Conservation (phyloP, 2,797 vertebrate species). For the Meda fulgida region DNA sequence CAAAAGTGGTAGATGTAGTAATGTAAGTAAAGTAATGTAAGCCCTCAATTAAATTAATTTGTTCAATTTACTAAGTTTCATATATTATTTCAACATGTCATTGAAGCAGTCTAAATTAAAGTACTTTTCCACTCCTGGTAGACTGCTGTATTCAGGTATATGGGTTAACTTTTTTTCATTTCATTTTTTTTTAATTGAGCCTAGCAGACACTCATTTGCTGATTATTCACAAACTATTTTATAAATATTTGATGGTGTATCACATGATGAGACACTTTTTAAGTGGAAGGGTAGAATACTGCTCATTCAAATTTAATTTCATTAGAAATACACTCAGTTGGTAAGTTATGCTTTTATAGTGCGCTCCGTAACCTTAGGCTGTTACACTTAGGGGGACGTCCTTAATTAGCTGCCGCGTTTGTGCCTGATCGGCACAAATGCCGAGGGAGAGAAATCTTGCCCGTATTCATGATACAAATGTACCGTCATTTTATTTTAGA, state of each 20-base stretch:
- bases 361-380: conserved; percentile 34
- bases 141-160: background rate
- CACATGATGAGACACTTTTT: conserved; percentile 34
- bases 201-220: conserved; percentile 49
- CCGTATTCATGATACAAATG: conserved; percentile 11
- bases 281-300: conserved; percentile 64
- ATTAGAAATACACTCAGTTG: conserved; percentile 66
- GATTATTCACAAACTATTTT: conserved; percentile 44
- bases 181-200: background rate
- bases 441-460: background rate
- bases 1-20: background rate
- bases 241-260: conserved; percentile 55
- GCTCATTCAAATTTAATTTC: conserved; percentile 72
- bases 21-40: background rate
- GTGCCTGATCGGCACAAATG: conserved; percentile 19
- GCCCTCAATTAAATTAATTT: background rate
- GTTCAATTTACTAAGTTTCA: background rate
- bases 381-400: conserved; percentile 29
- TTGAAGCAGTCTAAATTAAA: background rate
- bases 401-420: conserved; percentile 48
- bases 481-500: conserved; percentile 11
- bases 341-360: conserved; percentile 51
- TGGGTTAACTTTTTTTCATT: background rate
- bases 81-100: conserved; percentile 3
- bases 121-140: background rate